phyloP scores from a whole-genome alignment of 2,797 vertebrate genomes.

The Crypturellus tataupa region DNA sequence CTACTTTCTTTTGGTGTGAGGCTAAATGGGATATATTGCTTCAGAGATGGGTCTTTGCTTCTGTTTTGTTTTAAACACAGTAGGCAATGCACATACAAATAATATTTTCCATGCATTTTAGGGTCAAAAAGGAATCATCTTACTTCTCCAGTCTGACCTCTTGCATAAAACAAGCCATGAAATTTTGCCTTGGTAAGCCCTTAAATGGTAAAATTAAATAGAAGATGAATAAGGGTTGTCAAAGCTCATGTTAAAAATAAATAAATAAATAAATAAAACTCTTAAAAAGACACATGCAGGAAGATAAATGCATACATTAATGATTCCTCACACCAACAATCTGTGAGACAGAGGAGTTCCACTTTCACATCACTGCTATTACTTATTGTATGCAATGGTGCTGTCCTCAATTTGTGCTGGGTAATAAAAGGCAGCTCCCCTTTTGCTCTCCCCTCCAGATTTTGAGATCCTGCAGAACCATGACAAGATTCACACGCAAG shows the following conservation, averaged over 20 bases:
- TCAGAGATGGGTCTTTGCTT: not conserved
- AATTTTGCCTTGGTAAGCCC: not conserved
- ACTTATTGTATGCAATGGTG: not conserved
- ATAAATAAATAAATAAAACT: not conserved
- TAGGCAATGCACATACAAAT: accelerated
- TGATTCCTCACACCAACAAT: not conserved
- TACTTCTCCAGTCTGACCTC: not conserved
- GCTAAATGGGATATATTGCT: not conserved
- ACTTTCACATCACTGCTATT: not conserved
- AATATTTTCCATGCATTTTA: not conserved
- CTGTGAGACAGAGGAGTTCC: not conserved
- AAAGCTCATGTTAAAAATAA: not conserved
- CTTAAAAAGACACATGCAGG: not conserved
- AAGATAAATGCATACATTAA: not conserved
- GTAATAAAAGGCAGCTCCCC: not conserved
- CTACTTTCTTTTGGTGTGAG: not conserved
- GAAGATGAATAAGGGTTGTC: not conserved
- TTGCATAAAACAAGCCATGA: not conserved
- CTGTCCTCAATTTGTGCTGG: not conserved
- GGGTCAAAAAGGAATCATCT: not conserved
- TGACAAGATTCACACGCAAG: not conserved
- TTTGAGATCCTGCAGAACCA: not conserved
- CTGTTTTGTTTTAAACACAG: not conserved
- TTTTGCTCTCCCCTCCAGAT: not conserved
- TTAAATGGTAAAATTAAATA: not conserved